Base-by-base conservation (phyloP, 2,888 invertebrate genomes). In the Oscheius sp. region DNA sequence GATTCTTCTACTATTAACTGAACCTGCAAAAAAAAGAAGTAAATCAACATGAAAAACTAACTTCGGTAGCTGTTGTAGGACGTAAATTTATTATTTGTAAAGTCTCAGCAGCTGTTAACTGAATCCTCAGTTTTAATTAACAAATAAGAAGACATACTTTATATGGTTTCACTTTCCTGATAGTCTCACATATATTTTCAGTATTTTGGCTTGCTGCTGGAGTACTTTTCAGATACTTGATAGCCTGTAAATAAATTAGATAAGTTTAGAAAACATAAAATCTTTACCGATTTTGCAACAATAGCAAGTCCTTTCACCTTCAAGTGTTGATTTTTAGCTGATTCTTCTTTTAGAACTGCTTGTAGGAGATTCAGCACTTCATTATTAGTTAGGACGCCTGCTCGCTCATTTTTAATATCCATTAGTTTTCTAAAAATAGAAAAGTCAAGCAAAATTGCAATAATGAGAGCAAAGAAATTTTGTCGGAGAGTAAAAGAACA, bases 1-100 rank as follows among this genome's bases (percentile, higher is more conserved):
- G 79, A 79, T 61, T 82, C 82, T 66, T 82, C 82, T n/a, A 80
- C 73, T n/a, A 80, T 53, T 53, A 82, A 58, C 70, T 82, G 80
- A 41, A 80, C 74, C 76, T 82, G 59, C 55, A 75, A 59, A 18
- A 56, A 6, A 13, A 21, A 27, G 16, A 16, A 21, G 18, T 45
- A 45, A 45, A 45, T 45, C 9, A 45, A 5, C n/a, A 5, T 7
- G 49, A 21, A 7, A 49, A 43, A 27, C 49, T 46, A 3, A 77
- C 80, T 63, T 80, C 80, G 23, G 76, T 73, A 1, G 74, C 58
- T 9, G 73, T 74, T 0, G 76, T 46, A n/a, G 82, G 82, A 23
- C 79, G 69, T 59, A 79, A 55, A 53, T 82, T 82, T 45, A 82
- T 52, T 27, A 82, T 68, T 78, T 82, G 82, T 18, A 82, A 59